phyloP scores from a whole-genome alignment of 2,888 invertebrate species.

The Lypha dubia region DNA sequence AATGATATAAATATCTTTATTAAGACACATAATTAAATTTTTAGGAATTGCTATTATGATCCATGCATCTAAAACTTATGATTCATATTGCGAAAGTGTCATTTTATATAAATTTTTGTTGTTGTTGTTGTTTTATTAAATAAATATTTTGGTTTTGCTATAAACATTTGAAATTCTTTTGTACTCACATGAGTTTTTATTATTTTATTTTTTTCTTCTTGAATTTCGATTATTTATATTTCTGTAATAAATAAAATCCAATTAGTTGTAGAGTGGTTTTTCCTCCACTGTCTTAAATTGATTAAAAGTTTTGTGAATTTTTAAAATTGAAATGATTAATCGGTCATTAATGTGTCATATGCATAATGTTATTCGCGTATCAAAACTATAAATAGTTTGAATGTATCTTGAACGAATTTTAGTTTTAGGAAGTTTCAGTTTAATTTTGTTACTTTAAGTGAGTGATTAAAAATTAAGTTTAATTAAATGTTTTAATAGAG shows the following conservation, averaged over 20 bases:
- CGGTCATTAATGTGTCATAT: slow-evolving; percentile 3
- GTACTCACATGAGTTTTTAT: neutral
- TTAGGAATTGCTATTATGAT: slow-evolving; percentile 39
- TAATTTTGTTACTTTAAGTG: neutral
- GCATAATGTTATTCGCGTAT: neutral
- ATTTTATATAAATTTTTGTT: slow-evolving; percentile 30
- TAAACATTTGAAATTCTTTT: slow-evolving; percentile 7
- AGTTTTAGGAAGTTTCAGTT: neutral
- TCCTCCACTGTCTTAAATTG: slow-evolving; percentile 9
- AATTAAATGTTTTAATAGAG: neutral
- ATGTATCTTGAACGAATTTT: neutral
- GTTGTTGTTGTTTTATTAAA: neutral
- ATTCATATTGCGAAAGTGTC: slow-evolving; percentile 50
- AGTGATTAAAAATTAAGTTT: neutral
- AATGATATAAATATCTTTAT: slow-evolving; percentile 16
- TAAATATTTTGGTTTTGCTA: neutral
- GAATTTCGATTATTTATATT: neutral
- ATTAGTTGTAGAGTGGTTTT: slow-evolving; percentile 1
- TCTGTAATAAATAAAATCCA: slow-evolving; percentile 31
- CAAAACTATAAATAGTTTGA: neutral
- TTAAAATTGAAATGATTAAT: neutral
- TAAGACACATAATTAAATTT: neutral
- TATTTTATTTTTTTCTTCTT: neutral
- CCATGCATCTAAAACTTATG: slow-evolving; percentile 10
- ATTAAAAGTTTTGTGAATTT: slow-evolving; percentile 20